These are phyloP conservation scores for Circaetus cinerascens DNA, from an alignment of 2,113 vertebrate species.

Conservation along the genomic window DNA sequence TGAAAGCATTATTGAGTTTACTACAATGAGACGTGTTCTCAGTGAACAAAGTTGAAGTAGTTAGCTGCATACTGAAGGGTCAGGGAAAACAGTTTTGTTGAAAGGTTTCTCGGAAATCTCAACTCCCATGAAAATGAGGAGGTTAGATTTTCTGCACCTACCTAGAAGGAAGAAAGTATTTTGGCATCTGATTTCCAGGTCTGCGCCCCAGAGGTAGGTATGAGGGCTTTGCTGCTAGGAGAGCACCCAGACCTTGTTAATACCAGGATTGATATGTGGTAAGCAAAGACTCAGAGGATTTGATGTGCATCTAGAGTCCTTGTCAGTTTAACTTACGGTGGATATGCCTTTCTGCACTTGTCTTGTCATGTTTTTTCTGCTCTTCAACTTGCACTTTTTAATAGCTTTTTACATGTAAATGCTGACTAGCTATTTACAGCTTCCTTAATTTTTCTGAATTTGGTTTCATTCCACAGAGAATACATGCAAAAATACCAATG, in stretches of 20 bases:
- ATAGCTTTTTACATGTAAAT: neutral
- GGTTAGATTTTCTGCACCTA: neutral
- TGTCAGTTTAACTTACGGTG: neutral
- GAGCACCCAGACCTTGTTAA: neutral
- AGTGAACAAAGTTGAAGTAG: neutral
- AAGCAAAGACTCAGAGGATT: neutral
- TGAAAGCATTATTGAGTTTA: neutral
- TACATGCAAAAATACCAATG: rapidly evolving
- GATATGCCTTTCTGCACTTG: slow-evolving; percentile 12
- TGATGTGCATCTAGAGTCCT: slow-evolving; percentile 6
- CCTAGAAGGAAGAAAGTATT: neutral
- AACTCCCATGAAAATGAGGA: neutral
- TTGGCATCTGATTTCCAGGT: neutral
- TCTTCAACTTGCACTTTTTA: neutral
- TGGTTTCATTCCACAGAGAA: neutral
- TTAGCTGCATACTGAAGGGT: neutral
- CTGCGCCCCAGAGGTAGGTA: neutral
- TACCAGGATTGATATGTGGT: neutral
- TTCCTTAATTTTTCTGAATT: neutral
- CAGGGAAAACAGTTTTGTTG: neutral
- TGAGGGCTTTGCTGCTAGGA: neutral
- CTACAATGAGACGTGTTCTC: rapidly evolving
- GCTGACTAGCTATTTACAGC: neutral
- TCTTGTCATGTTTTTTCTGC: neutral
- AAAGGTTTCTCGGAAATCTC: neutral